Evolutionary conservation across 2,888 invertebrate genomes (phyloP).

Genomic region (Pasiphila rectangulata): DNA sequence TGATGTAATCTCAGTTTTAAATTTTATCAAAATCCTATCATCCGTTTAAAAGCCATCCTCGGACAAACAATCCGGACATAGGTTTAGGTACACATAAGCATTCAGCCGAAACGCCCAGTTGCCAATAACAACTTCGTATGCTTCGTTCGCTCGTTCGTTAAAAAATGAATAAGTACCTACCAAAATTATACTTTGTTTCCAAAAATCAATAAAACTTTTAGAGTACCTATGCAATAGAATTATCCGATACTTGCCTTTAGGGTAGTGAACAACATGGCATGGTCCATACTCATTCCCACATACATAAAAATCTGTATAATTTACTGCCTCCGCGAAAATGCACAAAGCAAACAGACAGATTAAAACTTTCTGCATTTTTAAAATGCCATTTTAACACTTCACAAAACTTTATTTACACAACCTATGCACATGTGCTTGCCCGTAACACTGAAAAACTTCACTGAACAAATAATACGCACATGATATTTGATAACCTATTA

Average conservation of each 20-base stretch:
- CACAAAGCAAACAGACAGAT: constrained; percentile 34
- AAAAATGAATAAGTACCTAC: no score
- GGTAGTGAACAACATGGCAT: constrained; percentile 11
- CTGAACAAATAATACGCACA: constrained; percentile 41
- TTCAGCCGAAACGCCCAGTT: no score
- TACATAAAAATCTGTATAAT: constrained; percentile 10
- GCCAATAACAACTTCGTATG: no score
- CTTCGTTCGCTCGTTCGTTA: no score
- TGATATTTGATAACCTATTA: constrained; percentile 56
- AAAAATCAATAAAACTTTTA: neutral
- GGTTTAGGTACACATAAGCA: no score
- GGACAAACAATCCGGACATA: no score
- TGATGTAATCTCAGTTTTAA: no score
- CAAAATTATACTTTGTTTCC: no score
- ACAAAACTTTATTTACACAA: constrained; percentile 11
- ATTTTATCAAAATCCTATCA: no score
- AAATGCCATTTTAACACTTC: constrained; percentile 19
- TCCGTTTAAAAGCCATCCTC: no score
- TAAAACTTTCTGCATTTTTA: constrained; percentile 37
- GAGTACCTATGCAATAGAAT: neutral
- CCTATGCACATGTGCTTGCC: constrained; percentile 50
- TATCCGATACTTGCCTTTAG: constrained; percentile 13
- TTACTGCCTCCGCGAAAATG: constrained; percentile 27
- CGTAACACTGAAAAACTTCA: constrained; percentile 50
- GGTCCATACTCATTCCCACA: constrained; percentile 16